Evolutionary conservation across 1,140 invertebrate genomes (phyloP).

Genomic region (Heterodera schachtii): DNA sequence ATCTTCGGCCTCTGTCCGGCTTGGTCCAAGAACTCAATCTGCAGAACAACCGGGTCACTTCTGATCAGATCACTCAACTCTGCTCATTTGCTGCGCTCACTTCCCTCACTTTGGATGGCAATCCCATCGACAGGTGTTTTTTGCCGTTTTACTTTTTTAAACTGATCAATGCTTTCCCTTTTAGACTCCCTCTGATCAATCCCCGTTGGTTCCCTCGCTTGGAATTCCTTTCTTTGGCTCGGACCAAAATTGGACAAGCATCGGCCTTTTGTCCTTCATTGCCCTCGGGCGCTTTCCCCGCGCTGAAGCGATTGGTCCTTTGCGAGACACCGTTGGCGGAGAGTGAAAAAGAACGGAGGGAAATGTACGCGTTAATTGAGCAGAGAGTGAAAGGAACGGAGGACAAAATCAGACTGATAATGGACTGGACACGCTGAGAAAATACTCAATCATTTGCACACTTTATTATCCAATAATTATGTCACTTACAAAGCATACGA

Average conservation of each 20-base stretch:
- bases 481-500: too few species aligned
- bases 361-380: not conserved
- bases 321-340: slow-evolving; percentile 6
- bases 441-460: too few species aligned
- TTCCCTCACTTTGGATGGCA: slow-evolving; percentile 25
- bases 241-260: slow-evolving; percentile 9
- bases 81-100: slow-evolving; percentile 17
- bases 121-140: slow-evolving; percentile 19
- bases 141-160: not conserved
- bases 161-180: not conserved
- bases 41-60: slow-evolving; percentile 1
- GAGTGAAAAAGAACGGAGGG: not conserved
- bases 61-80: slow-evolving; percentile 4
- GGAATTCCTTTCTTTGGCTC: slow-evolving; percentile 24
- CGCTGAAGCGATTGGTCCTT: slow-evolving; percentile 10
- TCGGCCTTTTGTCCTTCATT: not conserved
- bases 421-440: slow-evolving; percentile 7
- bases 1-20: slow-evolving; percentile 15
- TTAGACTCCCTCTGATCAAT: not conserved
- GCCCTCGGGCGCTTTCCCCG: not conserved
- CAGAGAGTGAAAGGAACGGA: not conserved
- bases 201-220: slow-evolving; percentile 18
- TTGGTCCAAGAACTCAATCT: slow-evolving; percentile 12
- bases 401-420: slow-evolving; percentile 6
- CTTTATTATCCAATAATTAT: too few species aligned